Percentiles rank a stretch among this genome's conserved stretches.
phyloP scores from a whole-genome alignment of 2,113 vertebrate genomes.

The Mixornis gularis region DNA sequence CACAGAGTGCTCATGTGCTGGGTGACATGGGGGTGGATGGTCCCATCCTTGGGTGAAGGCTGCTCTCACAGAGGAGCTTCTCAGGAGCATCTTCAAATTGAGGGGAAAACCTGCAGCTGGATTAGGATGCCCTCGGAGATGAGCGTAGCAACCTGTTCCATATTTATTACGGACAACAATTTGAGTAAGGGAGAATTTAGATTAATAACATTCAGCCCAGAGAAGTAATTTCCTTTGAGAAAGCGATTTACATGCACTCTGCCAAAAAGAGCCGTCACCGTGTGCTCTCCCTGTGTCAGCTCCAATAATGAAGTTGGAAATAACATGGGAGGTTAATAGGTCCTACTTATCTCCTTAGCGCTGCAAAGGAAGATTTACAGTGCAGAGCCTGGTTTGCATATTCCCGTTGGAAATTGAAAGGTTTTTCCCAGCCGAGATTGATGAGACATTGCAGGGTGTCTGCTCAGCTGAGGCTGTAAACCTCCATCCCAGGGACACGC shows the following conservation, averaged over 20 bases:
- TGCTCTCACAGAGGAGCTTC: not conserved
- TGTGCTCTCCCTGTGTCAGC: constrained; percentile 85
- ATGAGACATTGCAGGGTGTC: constrained; percentile 28
- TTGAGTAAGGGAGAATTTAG: constrained; percentile 96
- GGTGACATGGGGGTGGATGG: rapidly evolving
- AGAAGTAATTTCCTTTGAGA: constrained; percentile 98
- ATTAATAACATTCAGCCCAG: constrained; percentile 92
- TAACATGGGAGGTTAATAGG: constrained; percentile 96
- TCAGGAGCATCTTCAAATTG: not conserved
- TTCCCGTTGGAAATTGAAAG: constrained; percentile 62
- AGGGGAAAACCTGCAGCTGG: constrained; percentile 56
- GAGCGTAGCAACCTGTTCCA: constrained; percentile 84
- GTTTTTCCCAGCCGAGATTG: constrained; percentile 60
- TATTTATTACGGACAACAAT: constrained; percentile 95
- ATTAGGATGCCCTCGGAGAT: constrained; percentile 77
- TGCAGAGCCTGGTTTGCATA: constrained; percentile 66
- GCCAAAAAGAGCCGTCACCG: constrained; percentile 82
- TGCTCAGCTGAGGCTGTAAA: not conserved
- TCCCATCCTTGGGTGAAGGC: not conserved
- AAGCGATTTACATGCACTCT: constrained; percentile 94
- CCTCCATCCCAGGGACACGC: not conserved
- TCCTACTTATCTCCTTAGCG: constrained; percentile 80
- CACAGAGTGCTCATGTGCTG: rapidly evolving
- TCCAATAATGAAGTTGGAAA: constrained; percentile 98
- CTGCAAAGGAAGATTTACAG: constrained; percentile 72